A percentile compares a stretch with the other conserved stretches of the same genome.
Conservation (phyloP, 2,113 vertebrate genomes). For the Terrapene triunguis region DNA sequence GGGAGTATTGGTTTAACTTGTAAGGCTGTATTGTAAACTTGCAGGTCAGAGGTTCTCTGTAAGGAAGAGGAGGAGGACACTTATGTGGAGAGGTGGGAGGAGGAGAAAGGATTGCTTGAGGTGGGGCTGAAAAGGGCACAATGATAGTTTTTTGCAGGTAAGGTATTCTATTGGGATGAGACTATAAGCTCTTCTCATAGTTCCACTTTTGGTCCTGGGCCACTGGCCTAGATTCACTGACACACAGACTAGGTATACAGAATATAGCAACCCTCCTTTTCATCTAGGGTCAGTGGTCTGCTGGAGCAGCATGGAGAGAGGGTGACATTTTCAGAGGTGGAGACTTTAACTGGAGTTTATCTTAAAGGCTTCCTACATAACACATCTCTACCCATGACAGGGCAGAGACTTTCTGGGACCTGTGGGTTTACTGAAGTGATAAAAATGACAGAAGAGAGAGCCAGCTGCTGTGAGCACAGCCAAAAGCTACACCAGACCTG, state of each 20-base stretch:
- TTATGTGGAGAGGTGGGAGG: not conserved
- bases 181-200: not conserved
- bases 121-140: not conserved
- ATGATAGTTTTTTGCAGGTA: not conserved
- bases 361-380: not conserved
- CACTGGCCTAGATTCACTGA: not conserved
- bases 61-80: not conserved
- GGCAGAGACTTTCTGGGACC: conserved; percentile 41
- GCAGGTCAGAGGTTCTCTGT: not conserved
- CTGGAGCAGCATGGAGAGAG: not conserved
- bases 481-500: not conserved
- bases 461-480: not conserved
- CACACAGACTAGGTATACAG: rapidly evolving
- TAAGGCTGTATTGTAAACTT: not conserved
- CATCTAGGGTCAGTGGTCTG: rapidly evolving
- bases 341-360: not conserved
- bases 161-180: not conserved
- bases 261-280: not conserved
- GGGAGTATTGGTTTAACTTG: not conserved
- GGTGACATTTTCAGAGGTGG: not conserved
- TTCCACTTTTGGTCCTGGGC: not conserved
- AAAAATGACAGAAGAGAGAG: conserved; percentile 25
- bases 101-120: not conserved
- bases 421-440: conserved; percentile 18
- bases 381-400: conserved; percentile 16